phyloP scores from a whole-genome alignment of 2,113 vertebrate genomes.

The Siphamia tubifer region DNA sequence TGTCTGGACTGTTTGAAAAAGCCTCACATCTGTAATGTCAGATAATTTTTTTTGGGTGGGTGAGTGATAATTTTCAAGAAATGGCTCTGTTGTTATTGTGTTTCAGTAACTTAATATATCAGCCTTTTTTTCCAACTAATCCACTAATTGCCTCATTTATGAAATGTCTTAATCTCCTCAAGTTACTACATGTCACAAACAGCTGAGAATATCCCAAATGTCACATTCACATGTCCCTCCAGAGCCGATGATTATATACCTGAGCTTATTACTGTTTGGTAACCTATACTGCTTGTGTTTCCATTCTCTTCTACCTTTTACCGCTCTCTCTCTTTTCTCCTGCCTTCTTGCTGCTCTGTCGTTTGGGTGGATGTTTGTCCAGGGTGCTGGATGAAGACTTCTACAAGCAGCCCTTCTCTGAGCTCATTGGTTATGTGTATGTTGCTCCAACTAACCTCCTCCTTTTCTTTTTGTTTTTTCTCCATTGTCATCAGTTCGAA shows the following conservation, averaged over 20 bases:
- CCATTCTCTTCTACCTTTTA: slow-evolving; percentile 80
- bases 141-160: too few relatives aligned
- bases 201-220: background rate
- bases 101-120: too few relatives aligned
- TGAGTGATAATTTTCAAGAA: too few relatives aligned
- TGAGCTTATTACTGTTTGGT: slow-evolving; percentile 17
- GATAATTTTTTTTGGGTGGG: too few relatives aligned
- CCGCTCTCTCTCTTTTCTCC: slow-evolving; percentile 88
- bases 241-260: background rate
- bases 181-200: too few relatives aligned
- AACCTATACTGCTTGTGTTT: slow-evolving; percentile 52
- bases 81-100: too few relatives aligned
- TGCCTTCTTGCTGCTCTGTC: slow-evolving; percentile 87
- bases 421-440: slow-evolving; percentile 99
- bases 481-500: slow-evolving; percentile 16
- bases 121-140: too few relatives aligned
- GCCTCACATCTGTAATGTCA: background rate
- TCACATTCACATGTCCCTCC: background rate
- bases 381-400: slow-evolving; percentile 99
- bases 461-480: slow-evolving; percentile 29
- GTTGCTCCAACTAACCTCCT: slow-evolving; percentile 93
- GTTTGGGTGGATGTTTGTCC: slow-evolving; percentile 86
- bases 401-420: slow-evolving; percentile 99
- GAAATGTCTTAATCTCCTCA: too few relatives aligned
- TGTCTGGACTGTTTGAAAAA: background rate